phyloP scores from a whole-genome alignment of 1,140 invertebrate species.

The Trichonephila clavata region DNA sequence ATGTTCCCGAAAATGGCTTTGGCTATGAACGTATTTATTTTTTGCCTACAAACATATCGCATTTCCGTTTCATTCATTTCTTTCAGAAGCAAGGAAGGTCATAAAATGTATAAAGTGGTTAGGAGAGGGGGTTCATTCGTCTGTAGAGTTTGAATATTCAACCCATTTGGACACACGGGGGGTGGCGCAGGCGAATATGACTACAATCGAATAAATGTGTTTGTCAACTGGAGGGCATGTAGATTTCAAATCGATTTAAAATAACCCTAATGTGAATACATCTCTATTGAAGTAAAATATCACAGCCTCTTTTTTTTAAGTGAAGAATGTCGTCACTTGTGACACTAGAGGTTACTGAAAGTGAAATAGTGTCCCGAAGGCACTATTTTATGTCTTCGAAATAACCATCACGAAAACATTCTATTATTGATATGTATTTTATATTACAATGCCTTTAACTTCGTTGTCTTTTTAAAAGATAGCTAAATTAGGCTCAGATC shows the following conservation, averaged over 20 bases:
- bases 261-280: not conserved
- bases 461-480: too few species aligned
- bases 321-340: too few species aligned
- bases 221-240: not conserved
- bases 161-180: not conserved
- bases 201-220: not conserved
- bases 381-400: too few species aligned
- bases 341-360: too few species aligned
- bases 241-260: not conserved
- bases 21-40: constrained; percentile 30
- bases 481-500: too few species aligned
- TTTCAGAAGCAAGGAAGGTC: not conserved
- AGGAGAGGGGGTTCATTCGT: not conserved
- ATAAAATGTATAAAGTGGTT: constrained; percentile 28
- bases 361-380: too few species aligned
- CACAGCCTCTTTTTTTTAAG: too few species aligned
- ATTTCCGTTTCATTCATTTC: constrained; percentile 26
- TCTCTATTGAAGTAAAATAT: too few species aligned
- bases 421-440: too few species aligned
- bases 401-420: too few species aligned
- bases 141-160: not conserved
- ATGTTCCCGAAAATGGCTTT: constrained; percentile 20
- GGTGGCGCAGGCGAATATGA: not conserved
- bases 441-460: too few species aligned
- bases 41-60: constrained; percentile 20